phyloP scores from a whole-genome alignment of 2,797 vertebrate genomes.

The Lophotriccus pileatus region DNA sequence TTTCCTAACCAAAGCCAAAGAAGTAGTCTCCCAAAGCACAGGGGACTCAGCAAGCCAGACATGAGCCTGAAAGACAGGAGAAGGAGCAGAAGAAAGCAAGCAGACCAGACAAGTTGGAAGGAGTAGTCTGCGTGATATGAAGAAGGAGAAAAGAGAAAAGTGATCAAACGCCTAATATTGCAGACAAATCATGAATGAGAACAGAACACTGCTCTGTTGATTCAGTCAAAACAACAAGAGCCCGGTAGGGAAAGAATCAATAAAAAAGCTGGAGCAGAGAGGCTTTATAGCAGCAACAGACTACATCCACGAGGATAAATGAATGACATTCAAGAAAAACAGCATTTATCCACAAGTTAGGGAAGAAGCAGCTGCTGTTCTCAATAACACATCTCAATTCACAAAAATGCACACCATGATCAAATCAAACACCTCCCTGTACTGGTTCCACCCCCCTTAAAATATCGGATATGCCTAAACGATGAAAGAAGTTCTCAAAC shows the following conservation, averaged over 20 bases:
- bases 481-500: not conserved
- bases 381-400: not conserved
- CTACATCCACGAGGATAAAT: not conserved
- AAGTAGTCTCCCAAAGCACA: not conserved
- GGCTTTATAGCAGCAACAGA: not conserved
- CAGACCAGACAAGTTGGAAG: not conserved
- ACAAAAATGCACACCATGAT: not conserved
- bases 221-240: conserved; percentile 24
- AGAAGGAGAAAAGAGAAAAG: not conserved
- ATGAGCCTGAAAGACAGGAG: not conserved
- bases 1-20: not conserved
- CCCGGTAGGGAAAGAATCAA: conserved; percentile 5
- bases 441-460: not conserved
- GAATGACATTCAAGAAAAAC: not conserved
- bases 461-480: not conserved
- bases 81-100: not conserved
- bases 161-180: not conserved
- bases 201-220: not conserved
- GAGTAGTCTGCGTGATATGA: not conserved
- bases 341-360: not conserved
- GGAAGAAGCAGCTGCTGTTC: not conserved
- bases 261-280: conserved; percentile 10
- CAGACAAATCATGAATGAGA: conserved; percentile 13
- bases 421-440: not conserved
- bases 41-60: not conserved